Conservation (phyloP, 2,797 vertebrate species). For the Helicolenus hilgendorfi region DNA sequence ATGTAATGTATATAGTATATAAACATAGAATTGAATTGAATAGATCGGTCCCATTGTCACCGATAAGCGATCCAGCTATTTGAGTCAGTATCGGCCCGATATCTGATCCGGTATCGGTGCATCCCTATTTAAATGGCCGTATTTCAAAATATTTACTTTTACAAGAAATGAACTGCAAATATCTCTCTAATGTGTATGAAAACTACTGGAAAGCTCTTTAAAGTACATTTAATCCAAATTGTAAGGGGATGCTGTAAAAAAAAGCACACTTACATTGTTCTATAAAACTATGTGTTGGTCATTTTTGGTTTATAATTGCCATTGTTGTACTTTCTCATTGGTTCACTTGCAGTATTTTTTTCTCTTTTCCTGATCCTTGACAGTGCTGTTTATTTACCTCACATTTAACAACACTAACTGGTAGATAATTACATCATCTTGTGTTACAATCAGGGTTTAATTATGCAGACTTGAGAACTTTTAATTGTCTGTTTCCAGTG, state of each 20-base stretch:
- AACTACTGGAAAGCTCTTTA: neutral
- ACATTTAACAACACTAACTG: neutral
- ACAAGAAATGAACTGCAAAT: neutral
- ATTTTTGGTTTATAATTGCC: neutral
- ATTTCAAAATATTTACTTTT: neutral
- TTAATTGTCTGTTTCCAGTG: constrained; percentile 15
- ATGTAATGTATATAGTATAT: too few relatives aligned
- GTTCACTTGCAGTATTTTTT: neutral
- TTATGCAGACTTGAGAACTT: neutral
- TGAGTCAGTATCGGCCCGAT: too few relatives aligned
- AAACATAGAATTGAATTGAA: too few relatives aligned
- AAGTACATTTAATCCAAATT: neutral
- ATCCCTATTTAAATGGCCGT: neutral
- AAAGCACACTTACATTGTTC: neutral
- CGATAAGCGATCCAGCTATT: too few relatives aligned
- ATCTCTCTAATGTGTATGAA: neutral
- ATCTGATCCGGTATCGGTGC: too few relatives aligned
- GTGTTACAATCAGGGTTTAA: constrained; percentile 18
- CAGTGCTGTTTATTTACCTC: neutral
- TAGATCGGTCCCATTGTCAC: too few relatives aligned
- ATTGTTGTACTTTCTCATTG: neutral
- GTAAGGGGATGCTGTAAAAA: neutral
- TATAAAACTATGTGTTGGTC: neutral
- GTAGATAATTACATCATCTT: constrained; percentile 6
- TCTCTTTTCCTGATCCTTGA: neutral